Evolutionary conservation across 1,140 invertebrate genomes (phyloP), one percentile per base, ranked within the genome.

Genomic region (Hyphantria cunea): DNA sequence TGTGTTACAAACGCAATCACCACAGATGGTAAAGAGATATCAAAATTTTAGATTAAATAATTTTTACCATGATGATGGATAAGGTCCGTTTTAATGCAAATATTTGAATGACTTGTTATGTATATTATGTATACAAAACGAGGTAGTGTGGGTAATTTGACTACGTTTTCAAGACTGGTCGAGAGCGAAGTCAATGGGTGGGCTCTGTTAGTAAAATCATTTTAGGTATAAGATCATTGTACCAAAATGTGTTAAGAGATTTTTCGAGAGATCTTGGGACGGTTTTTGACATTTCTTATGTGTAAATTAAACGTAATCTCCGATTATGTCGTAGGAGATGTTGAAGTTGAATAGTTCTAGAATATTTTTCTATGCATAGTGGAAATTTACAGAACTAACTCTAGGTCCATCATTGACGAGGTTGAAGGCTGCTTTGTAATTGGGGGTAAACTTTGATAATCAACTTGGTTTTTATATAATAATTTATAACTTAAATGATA

Each of bases 291-390:
- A 44, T 44, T 44, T 44, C 41, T 44, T 44, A 44, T n/a, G 11
- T 44, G n/a, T 44, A 44, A 44, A 12, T 6, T 44, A 13, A 13
- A 44, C 41, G 41, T 44, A 44, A 44, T 44, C 41, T 12, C 13
- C 12, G 41, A 44, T 44, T 44, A 44, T 44, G 41, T 44, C 11
- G 41, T 44, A 44, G 41, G 41, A n/a, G 12, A 44, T 44, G 41
- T 44, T 44, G 41, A 44, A 44, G 17, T 25, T 3, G 5, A 25
- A 25, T 25, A 25, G 17, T 44, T 41, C 33, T 10, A 12, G 11
- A 44, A 13, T 44, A 44, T 44, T 44, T 44, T 44, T 44, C 41
- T 44, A 44, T n/a, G 12, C 9, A 6, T 6, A n/a, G 41, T 44
- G n/a, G 41, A 44, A 44, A 44, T 6, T n/a, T 8, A 41, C 10